Evolutionary conservation across 2,113 vertebrate genomes (phyloP).

Genomic region (Cephalopterus ornatus): DNA sequence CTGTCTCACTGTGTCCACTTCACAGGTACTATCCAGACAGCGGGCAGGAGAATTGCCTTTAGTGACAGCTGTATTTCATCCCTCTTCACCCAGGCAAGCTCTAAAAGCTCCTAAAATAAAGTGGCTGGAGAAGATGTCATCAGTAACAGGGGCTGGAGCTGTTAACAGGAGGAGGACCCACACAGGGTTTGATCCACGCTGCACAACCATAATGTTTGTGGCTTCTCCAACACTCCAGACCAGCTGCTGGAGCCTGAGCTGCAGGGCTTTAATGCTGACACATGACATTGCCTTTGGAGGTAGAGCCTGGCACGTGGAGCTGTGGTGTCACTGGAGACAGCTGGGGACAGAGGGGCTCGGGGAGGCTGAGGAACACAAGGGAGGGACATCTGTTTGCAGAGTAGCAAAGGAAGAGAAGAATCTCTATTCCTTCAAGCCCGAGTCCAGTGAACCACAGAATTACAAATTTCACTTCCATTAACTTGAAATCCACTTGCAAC

Average conservation of each 20-base stretch:
- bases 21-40: not conserved
- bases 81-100: not conserved
- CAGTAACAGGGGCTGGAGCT: not conserved
- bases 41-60: not conserved
- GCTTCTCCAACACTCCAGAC: accelerated
- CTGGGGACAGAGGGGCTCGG: not conserved
- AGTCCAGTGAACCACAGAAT: not conserved
- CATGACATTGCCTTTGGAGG: not conserved
- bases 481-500: conserved; percentile 29
- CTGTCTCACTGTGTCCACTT: not conserved
- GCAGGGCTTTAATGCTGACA: not conserved
- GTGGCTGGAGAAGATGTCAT: not conserved
- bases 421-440: not conserved
- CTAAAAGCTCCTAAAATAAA: not conserved
- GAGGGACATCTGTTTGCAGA: not conserved
- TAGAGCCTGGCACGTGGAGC: not conserved
- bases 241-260: not conserved
- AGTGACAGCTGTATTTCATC: not conserved
- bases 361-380: not conserved
- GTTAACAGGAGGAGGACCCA: not conserved
- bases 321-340: not conserved
- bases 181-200: accelerated
- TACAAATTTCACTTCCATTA: conserved; percentile 6
- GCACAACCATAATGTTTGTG: not conserved
- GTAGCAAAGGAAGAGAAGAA: not conserved